Evolutionary conservation across 2,797 vertebrate genomes (phyloP).

Genomic region (Melanotaenia maccullochi): DNA sequence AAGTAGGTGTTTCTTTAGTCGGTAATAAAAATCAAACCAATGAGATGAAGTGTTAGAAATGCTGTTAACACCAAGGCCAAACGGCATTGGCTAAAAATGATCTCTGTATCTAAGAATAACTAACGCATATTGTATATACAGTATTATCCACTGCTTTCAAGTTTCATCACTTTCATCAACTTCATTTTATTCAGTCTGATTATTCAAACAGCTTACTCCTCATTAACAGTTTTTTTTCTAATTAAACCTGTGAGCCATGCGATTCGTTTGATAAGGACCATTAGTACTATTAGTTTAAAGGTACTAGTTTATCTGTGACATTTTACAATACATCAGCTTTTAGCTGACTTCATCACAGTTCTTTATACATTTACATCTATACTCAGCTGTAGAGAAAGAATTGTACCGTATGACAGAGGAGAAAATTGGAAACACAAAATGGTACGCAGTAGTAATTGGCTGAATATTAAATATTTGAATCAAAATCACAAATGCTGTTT

Average conservation of each 20-base stretch:
- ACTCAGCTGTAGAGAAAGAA: not conserved
- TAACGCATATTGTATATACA: not conserved
- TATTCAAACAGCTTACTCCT: conserved; percentile 2
- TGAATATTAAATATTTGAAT: not conserved
- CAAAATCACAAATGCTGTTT: not conserved
- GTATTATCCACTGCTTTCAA: not conserved
- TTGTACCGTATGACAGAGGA: not conserved
- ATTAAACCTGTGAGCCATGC: conserved; percentile 15
- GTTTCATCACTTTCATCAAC: not conserved
- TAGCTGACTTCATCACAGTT: not conserved
- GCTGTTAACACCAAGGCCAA: not conserved
- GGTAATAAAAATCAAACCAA: conserved; percentile 5
- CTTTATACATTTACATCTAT: not conserved
- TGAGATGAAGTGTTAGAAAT: not conserved
- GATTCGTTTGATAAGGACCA: not conserved
- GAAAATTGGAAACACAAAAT: not conserved
- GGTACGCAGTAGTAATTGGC: not conserved
- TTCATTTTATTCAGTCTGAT: conserved; percentile 14
- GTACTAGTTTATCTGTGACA: conserved; percentile 1
- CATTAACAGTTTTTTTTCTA: not conserved
- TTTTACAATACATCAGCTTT: not conserved
- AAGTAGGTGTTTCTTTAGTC: not conserved
- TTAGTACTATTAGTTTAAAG: not conserved
- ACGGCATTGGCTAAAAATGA: not conserved
- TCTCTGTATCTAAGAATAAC: conserved; percentile 7